These are phyloP conservation scores for Antitype chi DNA, from an alignment of 2,888 invertebrate species.

Conservation along the genomic window DNA sequence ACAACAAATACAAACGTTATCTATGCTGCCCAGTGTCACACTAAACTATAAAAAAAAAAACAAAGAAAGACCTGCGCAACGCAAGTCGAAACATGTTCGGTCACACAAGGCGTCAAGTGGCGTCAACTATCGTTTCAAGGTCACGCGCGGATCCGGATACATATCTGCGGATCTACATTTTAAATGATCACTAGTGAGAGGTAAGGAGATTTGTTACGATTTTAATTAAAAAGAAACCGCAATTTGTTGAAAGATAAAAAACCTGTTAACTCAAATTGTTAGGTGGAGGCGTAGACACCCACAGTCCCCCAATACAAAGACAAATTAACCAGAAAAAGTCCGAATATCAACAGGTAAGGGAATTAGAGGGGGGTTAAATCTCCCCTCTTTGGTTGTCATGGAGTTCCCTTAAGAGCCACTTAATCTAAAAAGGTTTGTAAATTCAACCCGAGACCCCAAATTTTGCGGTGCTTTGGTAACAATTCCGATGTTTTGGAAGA, in stretches of 20 bases:
- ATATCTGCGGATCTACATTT: too few species aligned
- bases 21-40: too few species aligned
- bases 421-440: conserved; percentile 48
- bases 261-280: neutral
- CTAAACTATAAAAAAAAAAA: too few species aligned
- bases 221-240: conserved; percentile 23
- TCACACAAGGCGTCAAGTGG: too few species aligned
- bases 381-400: neutral
- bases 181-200: too few species aligned
- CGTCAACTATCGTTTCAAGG: too few species aligned
- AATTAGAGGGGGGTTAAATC: neutral
- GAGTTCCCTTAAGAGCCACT: conserved; percentile 23
- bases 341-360: conserved; percentile 50
- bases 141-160: too few species aligned
- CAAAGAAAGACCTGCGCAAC: too few species aligned
- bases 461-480: neutral
- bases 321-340: conserved; percentile 28
- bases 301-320: neutral
- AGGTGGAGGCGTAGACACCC: too few species aligned
- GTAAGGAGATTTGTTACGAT: neutral
- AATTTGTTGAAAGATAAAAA: neutral
- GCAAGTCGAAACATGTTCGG: too few species aligned
- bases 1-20: too few species aligned
- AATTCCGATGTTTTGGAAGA: neutral
- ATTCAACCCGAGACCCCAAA: neutral